Evolutionary conservation across 2,888 invertebrate genomes (phyloP).

Genomic region (Cataglyphis cursor): DNA sequence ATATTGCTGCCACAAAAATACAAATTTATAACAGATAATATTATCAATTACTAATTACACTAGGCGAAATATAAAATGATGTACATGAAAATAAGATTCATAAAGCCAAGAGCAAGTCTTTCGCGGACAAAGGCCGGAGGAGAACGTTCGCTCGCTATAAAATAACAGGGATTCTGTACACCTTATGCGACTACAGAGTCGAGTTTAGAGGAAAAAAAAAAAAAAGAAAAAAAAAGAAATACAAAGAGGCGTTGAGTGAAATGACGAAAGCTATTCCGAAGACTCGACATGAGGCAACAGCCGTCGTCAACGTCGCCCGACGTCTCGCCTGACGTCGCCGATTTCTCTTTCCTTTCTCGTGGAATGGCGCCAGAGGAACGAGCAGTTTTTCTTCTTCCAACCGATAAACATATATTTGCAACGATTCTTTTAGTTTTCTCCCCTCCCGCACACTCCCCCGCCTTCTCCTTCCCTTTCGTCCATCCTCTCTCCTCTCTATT

Average conservation of each 20-base stretch:
- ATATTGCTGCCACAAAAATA: too few relatives aligned
- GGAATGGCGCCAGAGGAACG: constrained; percentile 65
- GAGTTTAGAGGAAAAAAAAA: not conserved
- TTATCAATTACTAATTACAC: not conserved
- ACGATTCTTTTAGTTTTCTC: constrained; percentile 32
- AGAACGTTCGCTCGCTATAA: not conserved
- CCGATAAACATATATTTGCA: constrained; percentile 72
- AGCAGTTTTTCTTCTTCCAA: constrained; percentile 70
- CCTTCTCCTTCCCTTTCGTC: not conserved
- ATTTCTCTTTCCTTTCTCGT: constrained; percentile 44
- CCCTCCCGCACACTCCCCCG: not conserved
- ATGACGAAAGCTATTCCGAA: constrained; percentile 41
- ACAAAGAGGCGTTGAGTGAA: constrained; percentile 42
- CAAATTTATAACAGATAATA: not conserved
- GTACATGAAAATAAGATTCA: not conserved
- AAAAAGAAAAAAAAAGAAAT: constrained; percentile 23
- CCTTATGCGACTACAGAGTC: constrained; percentile 30
- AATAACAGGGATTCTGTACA: constrained; percentile 23
- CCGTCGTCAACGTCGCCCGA: constrained; percentile 62
- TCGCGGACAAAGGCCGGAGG: constrained; percentile 24
- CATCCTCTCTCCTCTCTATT: constrained; percentile 11
- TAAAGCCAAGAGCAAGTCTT: constrained; percentile 15
- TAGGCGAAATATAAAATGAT: not conserved
- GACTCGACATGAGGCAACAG: constrained; percentile 51
- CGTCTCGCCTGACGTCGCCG: constrained; percentile 46